Conservation (phyloP, 2,113 vertebrate genomes). For the Oxyruncus cristatus region DNA sequence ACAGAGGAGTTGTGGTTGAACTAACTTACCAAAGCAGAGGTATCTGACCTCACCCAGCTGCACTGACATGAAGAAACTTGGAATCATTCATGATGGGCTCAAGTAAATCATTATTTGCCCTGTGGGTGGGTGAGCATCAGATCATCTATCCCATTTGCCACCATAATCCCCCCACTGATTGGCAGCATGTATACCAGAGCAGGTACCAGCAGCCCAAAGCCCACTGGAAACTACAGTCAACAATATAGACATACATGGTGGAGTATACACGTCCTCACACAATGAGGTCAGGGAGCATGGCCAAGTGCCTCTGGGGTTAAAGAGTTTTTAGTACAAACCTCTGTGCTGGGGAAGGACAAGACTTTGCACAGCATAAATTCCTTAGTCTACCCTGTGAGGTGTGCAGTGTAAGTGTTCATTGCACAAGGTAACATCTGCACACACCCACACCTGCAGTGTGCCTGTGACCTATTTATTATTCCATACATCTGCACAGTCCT, state of each 20-base stretch:
- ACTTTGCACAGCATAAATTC: neutral
- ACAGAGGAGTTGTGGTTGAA: neutral
- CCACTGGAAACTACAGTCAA: neutral
- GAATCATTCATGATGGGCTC: neutral
- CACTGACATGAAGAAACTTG: neutral
- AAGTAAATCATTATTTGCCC: neutral
- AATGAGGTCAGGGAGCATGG: neutral
- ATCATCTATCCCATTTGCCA: neutral
- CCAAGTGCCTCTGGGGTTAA: neutral
- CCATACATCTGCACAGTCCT: rapidly evolving
- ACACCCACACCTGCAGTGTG: neutral
- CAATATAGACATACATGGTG: rapidly evolving
- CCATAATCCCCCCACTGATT: neutral
- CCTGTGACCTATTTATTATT: neutral
- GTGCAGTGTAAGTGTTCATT: neutral
- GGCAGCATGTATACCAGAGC: neutral
- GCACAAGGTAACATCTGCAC: rapidly evolving
- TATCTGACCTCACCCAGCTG: neutral
- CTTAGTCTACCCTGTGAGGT: neutral
- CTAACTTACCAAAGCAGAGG: neutral
- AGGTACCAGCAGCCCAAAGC: neutral
- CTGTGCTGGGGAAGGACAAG: neutral
- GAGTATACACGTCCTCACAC: neutral
- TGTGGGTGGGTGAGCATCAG: neutral
- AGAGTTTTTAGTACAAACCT: neutral